Evolutionary conservation across 2,113 vertebrate species (phyloP).

Genomic region (Eupsittula cactorum): DNA sequence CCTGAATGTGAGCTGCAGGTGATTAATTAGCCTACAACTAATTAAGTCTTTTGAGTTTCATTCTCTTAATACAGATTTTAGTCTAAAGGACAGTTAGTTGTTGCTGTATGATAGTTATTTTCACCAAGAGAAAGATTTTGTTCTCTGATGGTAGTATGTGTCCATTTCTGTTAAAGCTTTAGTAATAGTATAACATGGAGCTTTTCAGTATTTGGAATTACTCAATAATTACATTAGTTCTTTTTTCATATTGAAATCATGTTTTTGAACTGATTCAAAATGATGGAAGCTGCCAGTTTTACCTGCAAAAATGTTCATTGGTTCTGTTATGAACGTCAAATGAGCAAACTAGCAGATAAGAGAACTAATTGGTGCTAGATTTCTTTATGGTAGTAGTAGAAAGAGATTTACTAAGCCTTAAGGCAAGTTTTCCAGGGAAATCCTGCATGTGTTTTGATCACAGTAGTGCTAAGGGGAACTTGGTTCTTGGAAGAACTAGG

Average conservation of each 20-base stretch:
- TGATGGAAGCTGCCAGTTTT: background rate
- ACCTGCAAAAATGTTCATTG: background rate
- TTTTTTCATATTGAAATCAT: background rate
- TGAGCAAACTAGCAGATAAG: background rate
- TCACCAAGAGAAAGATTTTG: background rate
- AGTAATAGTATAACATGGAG: background rate
- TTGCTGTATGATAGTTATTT: background rate
- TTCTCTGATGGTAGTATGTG: background rate
- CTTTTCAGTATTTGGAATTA: background rate
- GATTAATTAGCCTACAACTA: background rate
- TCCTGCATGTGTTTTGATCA: background rate
- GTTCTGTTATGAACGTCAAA: background rate
- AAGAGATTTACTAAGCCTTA: background rate
- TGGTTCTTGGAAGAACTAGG: background rate
- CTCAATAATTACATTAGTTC: background rate
- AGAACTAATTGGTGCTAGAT: background rate
- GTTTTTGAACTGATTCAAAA: background rate
- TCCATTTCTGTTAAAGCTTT: background rate
- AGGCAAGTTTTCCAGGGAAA: background rate
- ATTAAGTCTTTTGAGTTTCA: background rate
- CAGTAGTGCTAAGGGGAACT: background rate
- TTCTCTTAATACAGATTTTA: background rate
- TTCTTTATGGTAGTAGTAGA: background rate
- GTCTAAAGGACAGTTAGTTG: background rate
- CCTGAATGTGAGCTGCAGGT: background rate